Conservation (phyloP, 1,140 invertebrate species). For the Lordiphosa mommai region DNA sequence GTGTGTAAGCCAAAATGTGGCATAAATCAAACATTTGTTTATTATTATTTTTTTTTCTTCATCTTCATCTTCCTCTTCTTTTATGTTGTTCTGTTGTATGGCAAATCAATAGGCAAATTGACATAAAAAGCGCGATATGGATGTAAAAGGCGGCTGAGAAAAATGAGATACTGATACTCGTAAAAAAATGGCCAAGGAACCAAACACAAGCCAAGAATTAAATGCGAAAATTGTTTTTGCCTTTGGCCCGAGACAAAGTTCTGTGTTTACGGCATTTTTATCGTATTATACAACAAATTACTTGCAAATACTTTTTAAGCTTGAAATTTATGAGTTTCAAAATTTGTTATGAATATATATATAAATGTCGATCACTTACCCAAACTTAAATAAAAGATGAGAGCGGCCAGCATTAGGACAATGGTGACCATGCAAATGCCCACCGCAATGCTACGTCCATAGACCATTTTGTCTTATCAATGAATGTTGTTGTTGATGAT, state of each 20-base stretch:
- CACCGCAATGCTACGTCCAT: constrained; percentile 68
- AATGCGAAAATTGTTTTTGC: constrained; percentile 53
- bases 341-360: constrained; percentile 28
- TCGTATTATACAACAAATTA: constrained; percentile 58
- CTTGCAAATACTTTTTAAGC: constrained; percentile 61
- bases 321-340: constrained; percentile 48
- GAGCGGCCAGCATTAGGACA: constrained; percentile 49
- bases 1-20: constrained; percentile 33
- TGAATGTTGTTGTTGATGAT: neutral
- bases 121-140: constrained; percentile 49
- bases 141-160: constrained; percentile 20
- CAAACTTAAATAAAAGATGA: constrained; percentile 69
- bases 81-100: constrained; percentile 12
- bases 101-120: constrained; percentile 74
- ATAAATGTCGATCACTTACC: constrained; percentile 50
- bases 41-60: constrained; percentile 8
- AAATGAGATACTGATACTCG: constrained; percentile 44
- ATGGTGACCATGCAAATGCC: constrained; percentile 58
- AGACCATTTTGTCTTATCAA: constrained; percentile 51
- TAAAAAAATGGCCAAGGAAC: constrained; percentile 50
- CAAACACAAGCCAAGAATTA: constrained; percentile 11
- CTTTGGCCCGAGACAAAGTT: constrained; percentile 51
- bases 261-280: constrained; percentile 34
- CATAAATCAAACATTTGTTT: constrained; percentile 59
- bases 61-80: no score